Evolutionary conservation across 2,888 invertebrate genomes (phyloP).

Genomic region (Tolmerus cingulatus): DNA sequence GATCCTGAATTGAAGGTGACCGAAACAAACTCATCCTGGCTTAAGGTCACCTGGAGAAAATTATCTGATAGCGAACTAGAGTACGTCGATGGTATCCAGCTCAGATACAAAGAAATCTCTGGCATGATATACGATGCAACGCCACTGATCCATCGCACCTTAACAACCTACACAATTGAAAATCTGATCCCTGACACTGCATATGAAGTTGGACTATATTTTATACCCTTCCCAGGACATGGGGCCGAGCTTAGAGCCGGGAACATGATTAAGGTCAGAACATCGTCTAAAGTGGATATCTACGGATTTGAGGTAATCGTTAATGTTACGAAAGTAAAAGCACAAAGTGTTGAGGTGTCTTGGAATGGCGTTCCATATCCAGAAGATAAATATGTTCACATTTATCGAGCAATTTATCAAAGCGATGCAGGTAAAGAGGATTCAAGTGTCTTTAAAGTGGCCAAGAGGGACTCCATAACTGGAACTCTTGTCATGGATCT

Average conservation of each 20-base stretch:
- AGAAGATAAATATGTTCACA: conserved; percentile 88
- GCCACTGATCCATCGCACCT: conserved; percentile 82
- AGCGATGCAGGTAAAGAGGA: conserved; percentile 78
- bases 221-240: conserved; percentile 83
- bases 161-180: conserved; percentile 79
- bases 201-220: conserved; percentile 84
- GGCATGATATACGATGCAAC: conserved; percentile 86
- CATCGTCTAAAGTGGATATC: conserved; percentile 75
- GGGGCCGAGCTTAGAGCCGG: conserved; percentile 80
- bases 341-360: conserved; percentile 78
- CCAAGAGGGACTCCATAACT: conserved; percentile 75
- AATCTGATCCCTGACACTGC: conserved; percentile 79
- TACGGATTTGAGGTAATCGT: conserved; percentile 84
- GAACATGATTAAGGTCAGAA: conserved; percentile 74
- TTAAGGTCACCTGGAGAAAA: conserved; percentile 82
- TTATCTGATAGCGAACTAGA: conserved; percentile 81
- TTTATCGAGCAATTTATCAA: conserved; percentile 85
- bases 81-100: conserved; percentile 87
- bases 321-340: conserved; percentile 77
- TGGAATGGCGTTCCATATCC: conserved; percentile 90
- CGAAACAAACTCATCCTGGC: conserved; percentile 80
- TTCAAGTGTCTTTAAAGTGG: conserved; percentile 77
- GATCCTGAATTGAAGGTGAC: conserved; percentile 78
- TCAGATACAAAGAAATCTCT: conserved; percentile 83
- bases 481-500: conserved; percentile 73